Conservation (phyloP, 2,113 vertebrate species). For the Salminus brasiliensis region DNA sequence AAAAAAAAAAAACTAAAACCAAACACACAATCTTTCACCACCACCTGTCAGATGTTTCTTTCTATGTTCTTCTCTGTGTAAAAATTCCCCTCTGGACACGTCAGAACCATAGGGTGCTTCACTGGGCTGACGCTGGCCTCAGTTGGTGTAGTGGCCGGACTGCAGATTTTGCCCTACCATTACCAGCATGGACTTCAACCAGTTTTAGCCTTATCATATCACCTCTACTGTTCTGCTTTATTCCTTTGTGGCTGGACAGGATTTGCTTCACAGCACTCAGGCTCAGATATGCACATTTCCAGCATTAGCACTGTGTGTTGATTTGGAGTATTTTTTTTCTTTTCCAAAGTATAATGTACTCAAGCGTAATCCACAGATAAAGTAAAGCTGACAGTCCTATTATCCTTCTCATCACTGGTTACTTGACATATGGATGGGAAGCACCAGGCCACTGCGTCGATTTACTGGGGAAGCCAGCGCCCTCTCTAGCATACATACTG, state of each 20-base stretch:
- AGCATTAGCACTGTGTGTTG: background rate
- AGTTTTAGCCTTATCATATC: slow-evolving; percentile 18
- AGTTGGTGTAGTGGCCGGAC: background rate
- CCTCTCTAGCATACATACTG: background rate
- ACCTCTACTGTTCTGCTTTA: slow-evolving; percentile 16
- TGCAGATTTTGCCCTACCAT: slow-evolving; percentile 5
- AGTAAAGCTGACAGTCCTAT: background rate
- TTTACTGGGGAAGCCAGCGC: background rate
- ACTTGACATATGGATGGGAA: background rate
- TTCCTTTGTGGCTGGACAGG: background rate
- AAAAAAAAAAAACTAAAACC: too few relatives aligned
- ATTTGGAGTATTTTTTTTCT: background rate
- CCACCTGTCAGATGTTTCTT: background rate
- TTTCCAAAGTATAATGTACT: background rate
- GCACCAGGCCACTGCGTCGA: background rate
- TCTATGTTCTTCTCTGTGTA: background rate
- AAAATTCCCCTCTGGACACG: background rate
- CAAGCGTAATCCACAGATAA: background rate
- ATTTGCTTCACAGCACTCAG: background rate
- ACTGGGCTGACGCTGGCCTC: background rate
- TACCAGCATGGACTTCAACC: background rate
- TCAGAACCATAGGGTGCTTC: background rate
- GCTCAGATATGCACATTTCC: background rate
- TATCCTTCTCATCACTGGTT: background rate
- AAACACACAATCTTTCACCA: too few relatives aligned